These are phyloP conservation scores for Barbus barbus DNA, from an alignment of 2,113 vertebrate species.

Conservation along the genomic window DNA sequence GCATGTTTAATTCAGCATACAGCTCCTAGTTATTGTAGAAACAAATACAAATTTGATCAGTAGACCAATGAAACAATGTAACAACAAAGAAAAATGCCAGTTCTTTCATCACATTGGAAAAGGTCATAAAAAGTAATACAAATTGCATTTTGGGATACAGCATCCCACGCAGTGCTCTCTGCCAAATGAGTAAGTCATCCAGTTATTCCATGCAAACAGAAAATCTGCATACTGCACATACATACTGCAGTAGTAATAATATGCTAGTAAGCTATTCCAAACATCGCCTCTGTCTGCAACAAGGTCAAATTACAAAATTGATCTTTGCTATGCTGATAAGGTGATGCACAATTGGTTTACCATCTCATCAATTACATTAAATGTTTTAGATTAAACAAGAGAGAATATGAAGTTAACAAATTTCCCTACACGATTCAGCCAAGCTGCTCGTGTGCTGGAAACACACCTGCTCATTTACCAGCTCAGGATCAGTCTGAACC, in stretches of 20 bases:
- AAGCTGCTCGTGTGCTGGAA: background rate
- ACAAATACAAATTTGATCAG: constrained; percentile 1
- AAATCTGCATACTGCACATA: background rate
- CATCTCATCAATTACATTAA: background rate
- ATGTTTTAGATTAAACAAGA: background rate
- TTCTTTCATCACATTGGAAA: background rate
- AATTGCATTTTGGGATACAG: constrained; percentile 1
- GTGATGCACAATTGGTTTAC: background rate
- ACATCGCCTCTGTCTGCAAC: too few relatives aligned
- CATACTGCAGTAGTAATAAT: background rate
- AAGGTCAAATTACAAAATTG: background rate
- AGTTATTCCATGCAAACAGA: background rate
- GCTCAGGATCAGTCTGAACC: background rate
- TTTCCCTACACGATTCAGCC: background rate
- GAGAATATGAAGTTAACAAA: background rate
- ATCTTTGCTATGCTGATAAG: background rate
- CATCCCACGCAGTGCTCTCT: background rate
- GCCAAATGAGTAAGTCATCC: background rate
- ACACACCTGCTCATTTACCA: background rate
- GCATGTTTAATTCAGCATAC: constrained; percentile 3
- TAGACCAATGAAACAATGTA: background rate
- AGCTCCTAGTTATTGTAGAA: background rate
- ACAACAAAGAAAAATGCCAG: background rate
- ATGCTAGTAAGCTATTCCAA: too few relatives aligned
- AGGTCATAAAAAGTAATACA: background rate